Percentiles rank a stretch among this genome's conserved stretches.
These are phyloP conservation scores for Prochilodus magdalenae DNA, from an alignment of 2,113 vertebrate species.

Conservation along the genomic window DNA sequence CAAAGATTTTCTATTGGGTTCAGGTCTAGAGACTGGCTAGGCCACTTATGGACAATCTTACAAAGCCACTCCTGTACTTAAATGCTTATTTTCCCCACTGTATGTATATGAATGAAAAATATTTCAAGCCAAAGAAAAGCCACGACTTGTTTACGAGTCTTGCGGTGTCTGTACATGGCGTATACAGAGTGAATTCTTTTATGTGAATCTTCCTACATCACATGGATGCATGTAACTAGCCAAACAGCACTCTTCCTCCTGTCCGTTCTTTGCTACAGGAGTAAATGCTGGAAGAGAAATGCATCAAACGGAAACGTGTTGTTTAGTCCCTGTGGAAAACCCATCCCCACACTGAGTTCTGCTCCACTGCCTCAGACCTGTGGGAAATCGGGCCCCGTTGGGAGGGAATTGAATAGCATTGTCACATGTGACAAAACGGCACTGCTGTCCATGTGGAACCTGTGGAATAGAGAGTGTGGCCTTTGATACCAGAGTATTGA, in stretches of 20 bases:
- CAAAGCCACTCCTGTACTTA: no score
- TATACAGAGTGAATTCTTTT: not conserved
- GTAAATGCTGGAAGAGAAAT: not conserved
- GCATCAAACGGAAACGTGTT: not conserved
- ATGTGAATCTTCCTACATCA: not conserved
- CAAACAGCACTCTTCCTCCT: not conserved
- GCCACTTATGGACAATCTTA: no score
- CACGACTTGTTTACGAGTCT: no score
- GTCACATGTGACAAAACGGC: conserved; percentile 17
- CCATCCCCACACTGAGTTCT: not conserved
- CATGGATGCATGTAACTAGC: not conserved
- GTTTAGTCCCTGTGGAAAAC: conserved; percentile 7
- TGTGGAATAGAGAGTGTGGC: conserved; percentile 11
- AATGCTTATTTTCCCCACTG: no score
- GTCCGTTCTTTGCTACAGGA: not conserved
- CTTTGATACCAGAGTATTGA: conserved; percentile 9
- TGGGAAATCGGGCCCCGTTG: not conserved
- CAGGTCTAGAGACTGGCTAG: no score
- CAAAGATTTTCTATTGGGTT: no score
- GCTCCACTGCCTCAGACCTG: conserved; percentile 3
- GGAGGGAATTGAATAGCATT: conserved; percentile 44
- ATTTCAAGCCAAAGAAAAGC: no score
- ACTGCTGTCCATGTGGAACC: conserved; percentile 27
- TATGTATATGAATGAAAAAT: no score
- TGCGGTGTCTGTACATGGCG: not conserved